Percentiles rank a stretch among this genome's conserved stretches.
Conservation (phyloP, 2,113 vertebrate genomes). For the Australoheros scitulus region DNA sequence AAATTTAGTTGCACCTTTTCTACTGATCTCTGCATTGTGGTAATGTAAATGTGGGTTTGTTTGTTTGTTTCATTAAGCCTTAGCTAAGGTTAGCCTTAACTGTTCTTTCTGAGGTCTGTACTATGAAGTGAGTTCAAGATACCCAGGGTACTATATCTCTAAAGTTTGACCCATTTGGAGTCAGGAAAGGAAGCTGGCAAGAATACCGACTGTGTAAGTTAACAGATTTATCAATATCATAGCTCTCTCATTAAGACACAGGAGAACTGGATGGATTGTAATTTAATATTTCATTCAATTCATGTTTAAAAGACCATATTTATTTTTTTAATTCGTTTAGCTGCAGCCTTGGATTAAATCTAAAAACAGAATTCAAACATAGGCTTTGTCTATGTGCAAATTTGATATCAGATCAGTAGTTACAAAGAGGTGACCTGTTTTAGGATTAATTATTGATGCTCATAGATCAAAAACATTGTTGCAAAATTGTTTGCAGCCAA, state of each 20-base stretch:
- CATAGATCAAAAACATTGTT: neutral
- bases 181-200: neutral
- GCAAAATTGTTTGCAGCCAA: neutral
- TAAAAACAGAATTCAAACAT: too few species aligned
- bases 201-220: too few species aligned
- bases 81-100: neutral
- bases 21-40: slow-evolving; percentile 11
- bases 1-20: neutral
- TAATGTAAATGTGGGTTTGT: neutral
- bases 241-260: too few species aligned
- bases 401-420: neutral
- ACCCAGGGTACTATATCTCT: neutral
- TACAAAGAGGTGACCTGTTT: neutral
- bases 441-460: neutral
- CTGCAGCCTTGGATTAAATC: neutral
- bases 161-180: neutral
- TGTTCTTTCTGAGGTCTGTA: neutral
- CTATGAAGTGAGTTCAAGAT: neutral
- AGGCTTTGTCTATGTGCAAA: neutral
- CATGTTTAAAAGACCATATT: neutral
- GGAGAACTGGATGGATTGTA: neutral
- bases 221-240: neutral
- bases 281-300: neutral
- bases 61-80: neutral
- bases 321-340: neutral